Percentiles rank a stretch among this genome's conserved stretches.
phyloP scores from a whole-genome alignment of 2,888 invertebrate genomes.

The Drosophila stalkeri region DNA sequence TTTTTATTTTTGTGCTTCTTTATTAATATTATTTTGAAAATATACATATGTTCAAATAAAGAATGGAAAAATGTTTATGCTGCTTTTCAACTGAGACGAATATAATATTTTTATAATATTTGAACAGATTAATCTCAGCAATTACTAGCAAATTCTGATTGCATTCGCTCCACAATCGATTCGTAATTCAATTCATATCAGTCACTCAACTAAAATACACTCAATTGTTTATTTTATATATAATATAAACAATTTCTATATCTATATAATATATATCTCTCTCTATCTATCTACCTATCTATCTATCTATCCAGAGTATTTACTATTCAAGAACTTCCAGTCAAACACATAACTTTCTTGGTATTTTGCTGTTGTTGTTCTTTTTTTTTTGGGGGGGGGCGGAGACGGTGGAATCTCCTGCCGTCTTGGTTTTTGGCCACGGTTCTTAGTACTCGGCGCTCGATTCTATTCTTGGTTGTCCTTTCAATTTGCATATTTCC shows the following conservation, averaged over 20 bases:
- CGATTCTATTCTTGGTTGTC: constrained; percentile 50
- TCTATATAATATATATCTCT: neutral
- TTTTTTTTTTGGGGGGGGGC: neutral
- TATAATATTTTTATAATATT: no score
- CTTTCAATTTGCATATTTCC: constrained; percentile 77
- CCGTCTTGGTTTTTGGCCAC: neutral
- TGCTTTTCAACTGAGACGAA: no score
- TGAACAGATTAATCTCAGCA: no score
- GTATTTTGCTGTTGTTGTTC: constrained; percentile 1
- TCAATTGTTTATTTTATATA: neutral
- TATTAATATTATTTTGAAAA: no score
- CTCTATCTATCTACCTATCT: neutral
- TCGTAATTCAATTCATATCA: no score
- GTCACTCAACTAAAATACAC: no score
- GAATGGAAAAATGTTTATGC: no score
- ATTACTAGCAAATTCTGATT: no score
- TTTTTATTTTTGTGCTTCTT: no score
- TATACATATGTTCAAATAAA: no score
- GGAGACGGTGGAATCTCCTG: neutral
- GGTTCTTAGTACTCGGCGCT: constrained; percentile 2
- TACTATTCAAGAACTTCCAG: neutral
- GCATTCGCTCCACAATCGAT: no score
- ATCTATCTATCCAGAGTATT: neutral
- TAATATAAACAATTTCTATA: neutral
- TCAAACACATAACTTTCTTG: neutral